Base-by-base conservation (phyloP, 2,797 vertebrate species). In the Lacerta agilis region DNA sequence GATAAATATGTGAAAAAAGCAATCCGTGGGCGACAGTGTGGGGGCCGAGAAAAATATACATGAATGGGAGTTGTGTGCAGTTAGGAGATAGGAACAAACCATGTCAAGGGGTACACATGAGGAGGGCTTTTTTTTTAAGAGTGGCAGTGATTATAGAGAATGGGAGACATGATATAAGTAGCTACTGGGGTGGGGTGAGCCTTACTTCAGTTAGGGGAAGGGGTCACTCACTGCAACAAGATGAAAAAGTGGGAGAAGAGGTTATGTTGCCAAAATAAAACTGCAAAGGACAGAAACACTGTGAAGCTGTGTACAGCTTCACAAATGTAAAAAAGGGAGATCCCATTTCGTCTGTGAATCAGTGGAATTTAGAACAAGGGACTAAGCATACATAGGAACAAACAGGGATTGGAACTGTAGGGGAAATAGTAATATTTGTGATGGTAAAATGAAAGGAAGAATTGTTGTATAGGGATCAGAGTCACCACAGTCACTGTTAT, bases 1-100 rank as follows among this genome's bases (percentile, higher is more conserved):
- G 67, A 85, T 85, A 75, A 81, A 85, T 41, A 81, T 38, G 41
- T 55, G 18, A 85, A 55, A 55, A 73, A 85, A 38, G 83, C 77
- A 85, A 85, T 89, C 71, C 0, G 69, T 81, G 83, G 87, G 58
- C 18, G 78, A 55, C 15, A 33, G n/a, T 64, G 49, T 23, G 49
- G 76, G 41, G 58, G 71, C 55, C 1, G 49, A 83, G 36, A 29
- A 17, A 67, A 64, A 49, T 2, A 20, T 20, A 20, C 5, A 67
- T 85, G 78, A 89, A 85, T 79, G 66, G 83, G 58, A 58, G 10
- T 80, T 80, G 43, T 80, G n/a, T 33, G 38, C n/a, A 75, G 25
- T 17, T 69, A 33, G 4, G 9, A 41, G 36, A 18, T 29, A 71
- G 27, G 23, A 49, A 8, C 20, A 15, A 79, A 66, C 10, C 41